Conservation (phyloP, 1,140 invertebrate genomes). For the Thalassaphorura encarpata region DNA sequence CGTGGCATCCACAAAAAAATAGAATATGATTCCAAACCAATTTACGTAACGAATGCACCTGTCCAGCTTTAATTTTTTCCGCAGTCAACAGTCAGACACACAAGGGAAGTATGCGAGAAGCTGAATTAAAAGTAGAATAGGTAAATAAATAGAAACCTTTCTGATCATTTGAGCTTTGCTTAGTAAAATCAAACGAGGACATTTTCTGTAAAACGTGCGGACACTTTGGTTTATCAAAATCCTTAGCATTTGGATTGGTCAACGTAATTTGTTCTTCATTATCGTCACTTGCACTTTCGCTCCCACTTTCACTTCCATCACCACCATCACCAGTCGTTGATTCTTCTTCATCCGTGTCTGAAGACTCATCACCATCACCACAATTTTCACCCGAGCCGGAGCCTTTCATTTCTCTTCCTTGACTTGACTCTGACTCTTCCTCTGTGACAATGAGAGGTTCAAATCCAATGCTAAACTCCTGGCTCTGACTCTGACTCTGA, state of each 20-base stretch:
- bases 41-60: neutral
- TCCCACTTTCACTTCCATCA: neutral
- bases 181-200: conserved; percentile 27
- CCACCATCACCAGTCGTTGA: neutral
- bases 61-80: neutral
- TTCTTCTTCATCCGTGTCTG: neutral
- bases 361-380: neutral
- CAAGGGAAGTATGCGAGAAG: neutral
- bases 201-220: conserved; percentile 22
- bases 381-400: neutral
- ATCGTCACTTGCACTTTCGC: neutral
- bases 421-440: conserved; percentile 1
- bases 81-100: no score
- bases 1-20: neutral
- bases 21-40: neutral
- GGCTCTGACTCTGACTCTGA: neutral
- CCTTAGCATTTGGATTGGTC: neutral
- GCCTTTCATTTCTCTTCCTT: neutral
- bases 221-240: neutral
- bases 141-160: neutral
- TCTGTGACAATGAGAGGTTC: conserved; percentile 24
- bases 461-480: conserved; percentile 8
- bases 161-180: neutral
- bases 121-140: neutral
- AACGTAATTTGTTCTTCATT: neutral